Conservation (phyloP, 2,113 vertebrate genomes). For the Craseonycteris thonglongyai region DNA sequence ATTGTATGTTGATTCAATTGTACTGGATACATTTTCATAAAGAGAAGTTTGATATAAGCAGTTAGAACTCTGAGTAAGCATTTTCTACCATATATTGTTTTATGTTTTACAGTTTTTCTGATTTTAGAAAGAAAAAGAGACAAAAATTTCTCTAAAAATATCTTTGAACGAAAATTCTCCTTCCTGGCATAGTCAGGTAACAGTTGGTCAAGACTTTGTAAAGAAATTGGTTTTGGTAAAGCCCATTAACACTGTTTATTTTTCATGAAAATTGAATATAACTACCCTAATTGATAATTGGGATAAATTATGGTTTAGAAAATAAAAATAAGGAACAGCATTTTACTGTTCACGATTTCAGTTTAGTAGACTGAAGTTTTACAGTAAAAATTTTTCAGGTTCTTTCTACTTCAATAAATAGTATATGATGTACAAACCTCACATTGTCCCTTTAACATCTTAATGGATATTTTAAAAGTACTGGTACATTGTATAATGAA, state of each 20-base stretch:
- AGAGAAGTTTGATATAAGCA: constrained; percentile 68
- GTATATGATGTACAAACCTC: constrained; percentile 47
- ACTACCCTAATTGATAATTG: constrained; percentile 32
- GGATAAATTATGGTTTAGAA: constrained; percentile 32
- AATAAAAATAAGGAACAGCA: constrained; percentile 21
- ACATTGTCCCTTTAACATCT: constrained; percentile 61
- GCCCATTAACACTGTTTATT: constrained; percentile 31
- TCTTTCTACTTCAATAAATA: constrained; percentile 65
- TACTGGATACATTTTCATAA: constrained; percentile 70
- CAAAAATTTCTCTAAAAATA: constrained; percentile 7
- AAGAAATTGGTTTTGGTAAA: constrained; percentile 59
- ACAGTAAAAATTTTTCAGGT: constrained; percentile 37
- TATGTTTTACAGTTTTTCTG: constrained; percentile 70
- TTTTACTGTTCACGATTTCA: constrained; percentile 37
- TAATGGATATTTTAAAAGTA: constrained; percentile 49
- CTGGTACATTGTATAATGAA: constrained; percentile 46
- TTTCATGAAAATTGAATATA: constrained; percentile 46
- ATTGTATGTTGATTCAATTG: constrained; percentile 73
- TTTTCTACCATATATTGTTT: constrained; percentile 74
- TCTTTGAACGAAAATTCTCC: constrained; percentile 49
- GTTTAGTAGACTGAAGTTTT: constrained; percentile 47
- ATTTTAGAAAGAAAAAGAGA: constrained; percentile 61
- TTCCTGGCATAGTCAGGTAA: constrained; percentile 43
- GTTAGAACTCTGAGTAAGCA: constrained; percentile 71
- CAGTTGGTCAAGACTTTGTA: constrained; percentile 39